Evolutionary conservation across 2,797 vertebrate genomes (phyloP), one percentile per base, ranked within the genome.

Genomic region (Hybognathus amarus): DNA sequence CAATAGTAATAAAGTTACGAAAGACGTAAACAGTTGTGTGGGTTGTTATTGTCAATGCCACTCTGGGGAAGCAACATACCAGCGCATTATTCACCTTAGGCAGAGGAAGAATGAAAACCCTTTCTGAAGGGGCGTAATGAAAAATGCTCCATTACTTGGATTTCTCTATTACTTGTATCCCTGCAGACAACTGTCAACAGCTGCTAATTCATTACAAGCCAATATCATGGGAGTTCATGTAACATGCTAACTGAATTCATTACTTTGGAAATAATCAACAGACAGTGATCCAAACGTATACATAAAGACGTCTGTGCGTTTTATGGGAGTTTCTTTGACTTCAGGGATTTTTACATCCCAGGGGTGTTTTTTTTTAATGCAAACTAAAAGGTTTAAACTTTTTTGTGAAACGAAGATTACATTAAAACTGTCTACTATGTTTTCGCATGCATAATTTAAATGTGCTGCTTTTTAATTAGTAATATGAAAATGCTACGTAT

Each of bases 81-180:
- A 63, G 38, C 33, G 17, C 42, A 17, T 67, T 52, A 59, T 78
- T 83, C 64, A 82, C 77, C 77, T 69, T 38, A 77, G 71, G 59
- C 66, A 64, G 73, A 84, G 38, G 30, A 74, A 67, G 52, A 71
- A 82, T 71, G 42, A 92, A 92, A 93, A 94, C 92, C 91, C 91
- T 88, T 92, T 91, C 90, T 91, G 92, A 91, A 91, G 91, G 92
- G 88, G 90, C 93, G 92, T 93, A 91, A 86, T 80, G 50, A 74
- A 69, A 94, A 94, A 94, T 93, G 94, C 89, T 84, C 92, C 95
- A 94, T 95, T 94, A 95, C 92, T 93, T 92, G 94, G 94, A 93
- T 93, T 94, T 94, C 94, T 80, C 61, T 75, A 78, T 79, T 80
- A 76, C 83, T 69, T 86, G 66, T 75, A 73, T 64, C 38, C 80